Conservation (phyloP, 2,888 invertebrate species). For the Hypolimnas misippus region DNA sequence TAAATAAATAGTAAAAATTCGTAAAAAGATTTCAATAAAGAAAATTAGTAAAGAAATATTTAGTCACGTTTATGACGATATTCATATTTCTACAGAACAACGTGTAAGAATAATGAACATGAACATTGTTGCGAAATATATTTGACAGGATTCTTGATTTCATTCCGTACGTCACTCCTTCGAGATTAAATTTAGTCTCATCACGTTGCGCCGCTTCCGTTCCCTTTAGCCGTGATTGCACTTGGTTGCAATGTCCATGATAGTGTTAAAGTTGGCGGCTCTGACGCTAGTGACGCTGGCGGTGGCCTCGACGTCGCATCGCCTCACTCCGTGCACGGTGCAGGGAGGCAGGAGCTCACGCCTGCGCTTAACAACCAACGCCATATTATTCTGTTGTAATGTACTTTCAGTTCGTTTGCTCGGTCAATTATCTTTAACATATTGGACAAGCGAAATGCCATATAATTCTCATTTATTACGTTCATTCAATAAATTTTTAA, state of each 20-base stretch:
- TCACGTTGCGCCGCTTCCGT: slow-evolving; percentile 54
- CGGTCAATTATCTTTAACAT: slow-evolving; percentile 70
- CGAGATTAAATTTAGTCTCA: slow-evolving; percentile 58
- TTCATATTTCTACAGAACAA: not conserved
- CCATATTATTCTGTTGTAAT: slow-evolving; percentile 70
- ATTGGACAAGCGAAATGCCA: slow-evolving; percentile 56
- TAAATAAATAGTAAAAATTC: too few relatives aligned
- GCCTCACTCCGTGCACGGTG: slow-evolving; percentile 58
- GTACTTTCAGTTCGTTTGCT: slow-evolving; percentile 70
- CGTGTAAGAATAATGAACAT: not conserved
- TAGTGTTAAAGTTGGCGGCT: slow-evolving; percentile 18
- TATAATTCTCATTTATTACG: slow-evolving; percentile 40
- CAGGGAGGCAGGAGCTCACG: slow-evolving; percentile 64
- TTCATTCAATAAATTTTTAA: slow-evolving; percentile 14
- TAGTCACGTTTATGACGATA: not conserved
- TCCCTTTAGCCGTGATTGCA: slow-evolving; percentile 59
- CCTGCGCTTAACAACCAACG: slow-evolving; percentile 64
- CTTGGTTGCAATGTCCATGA: slow-evolving; percentile 42
- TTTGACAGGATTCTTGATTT: slow-evolving; percentile 46
- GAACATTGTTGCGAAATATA: slow-evolving; percentile 36
- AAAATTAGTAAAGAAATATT: too few relatives aligned
- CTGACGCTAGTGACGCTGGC: slow-evolving; percentile 40
- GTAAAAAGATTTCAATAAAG: too few relatives aligned
- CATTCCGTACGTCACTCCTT: slow-evolving; percentile 53
- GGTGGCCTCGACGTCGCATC: slow-evolving; percentile 55